Conservation (phyloP, 1,140 invertebrate genomes). For the Sitodiplosis mosellana region DNA sequence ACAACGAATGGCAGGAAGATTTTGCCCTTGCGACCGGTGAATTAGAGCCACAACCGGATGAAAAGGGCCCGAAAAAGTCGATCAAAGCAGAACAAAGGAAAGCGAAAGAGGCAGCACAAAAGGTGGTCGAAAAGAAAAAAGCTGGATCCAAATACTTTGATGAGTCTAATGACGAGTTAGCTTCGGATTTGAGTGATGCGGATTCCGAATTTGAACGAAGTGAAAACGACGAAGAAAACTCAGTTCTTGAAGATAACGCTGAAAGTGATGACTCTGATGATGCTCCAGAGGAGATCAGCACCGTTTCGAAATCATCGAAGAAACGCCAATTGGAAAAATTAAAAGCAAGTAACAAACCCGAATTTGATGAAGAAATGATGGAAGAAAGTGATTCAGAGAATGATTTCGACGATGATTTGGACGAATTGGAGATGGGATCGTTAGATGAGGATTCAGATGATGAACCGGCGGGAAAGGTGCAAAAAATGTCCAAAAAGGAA, state of each 20-base stretch:
- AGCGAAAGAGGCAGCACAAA: constrained; percentile 5
- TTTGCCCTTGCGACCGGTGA: constrained; percentile 30
- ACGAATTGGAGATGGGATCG: constrained; percentile 20
- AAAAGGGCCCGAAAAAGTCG: constrained; percentile 10
- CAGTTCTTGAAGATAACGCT: constrained; percentile 12
- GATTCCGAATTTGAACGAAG: constrained; percentile 3
- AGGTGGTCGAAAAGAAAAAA: constrained; percentile 9
- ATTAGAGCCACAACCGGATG: constrained; percentile 7
- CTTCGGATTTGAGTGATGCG: constrained; percentile 2
- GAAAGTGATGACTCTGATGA: constrained; percentile 8
- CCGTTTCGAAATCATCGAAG: constrained; percentile 9
- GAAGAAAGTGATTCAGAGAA: constrained; percentile 10
- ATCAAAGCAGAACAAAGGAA: constrained; percentile 9
- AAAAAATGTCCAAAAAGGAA: constrained; percentile 2
- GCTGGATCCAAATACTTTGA: constrained; percentile 2
- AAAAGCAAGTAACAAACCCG: constrained; percentile 1
- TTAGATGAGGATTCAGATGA: no score
- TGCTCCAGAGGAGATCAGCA: constrained; percentile 7
- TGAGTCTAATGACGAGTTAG: constrained; percentile 2
- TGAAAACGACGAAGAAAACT: constrained; percentile 11
- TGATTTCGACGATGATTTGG: constrained; percentile 7
- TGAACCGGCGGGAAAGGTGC: constrained; percentile 5
- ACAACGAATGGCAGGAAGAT: constrained; percentile 47
- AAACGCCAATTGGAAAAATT: constrained; percentile 9
- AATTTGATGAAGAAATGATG: constrained; percentile 6